Conservation (phyloP, 2,113 vertebrate species). For the Ammodytes dubius region DNA sequence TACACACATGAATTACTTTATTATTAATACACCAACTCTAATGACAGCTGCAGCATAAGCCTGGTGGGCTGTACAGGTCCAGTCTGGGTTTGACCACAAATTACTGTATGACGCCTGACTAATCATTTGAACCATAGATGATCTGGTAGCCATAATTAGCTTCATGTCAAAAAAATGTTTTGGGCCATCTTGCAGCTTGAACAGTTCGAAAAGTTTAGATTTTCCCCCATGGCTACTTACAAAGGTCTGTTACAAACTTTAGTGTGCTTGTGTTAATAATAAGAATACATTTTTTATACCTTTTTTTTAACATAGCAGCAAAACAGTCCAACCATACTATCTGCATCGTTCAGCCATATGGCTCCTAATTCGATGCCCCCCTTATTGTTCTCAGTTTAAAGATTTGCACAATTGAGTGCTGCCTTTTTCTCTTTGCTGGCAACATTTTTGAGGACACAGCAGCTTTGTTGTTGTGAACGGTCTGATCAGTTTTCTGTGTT, state of each 20-base stretch:
- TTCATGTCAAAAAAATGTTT: not conserved
- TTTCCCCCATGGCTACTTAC: not conserved
- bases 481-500: not conserved
- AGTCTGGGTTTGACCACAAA: not conserved
- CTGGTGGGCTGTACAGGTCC: not conserved
- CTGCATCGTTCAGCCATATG: not conserved
- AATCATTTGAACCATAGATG: not conserved
- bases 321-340: not conserved
- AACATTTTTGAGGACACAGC: not conserved
- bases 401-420: not conserved
- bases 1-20: not conserved
- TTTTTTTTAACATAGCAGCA: too few species aligned
- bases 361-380: not conserved
- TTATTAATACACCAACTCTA: not conserved
- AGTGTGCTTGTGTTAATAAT: not conserved
- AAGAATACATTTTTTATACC: too few species aligned
- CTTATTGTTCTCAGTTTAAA: not conserved
- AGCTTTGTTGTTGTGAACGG: not conserved
- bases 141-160: not conserved
- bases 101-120: not conserved
- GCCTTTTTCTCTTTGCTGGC: not conserved
- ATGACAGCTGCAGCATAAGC: not conserved
- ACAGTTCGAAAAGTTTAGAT: not conserved
- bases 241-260: not conserved
- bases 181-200: not conserved